These are phyloP conservation scores for Drosophila subsilvestris DNA, from an alignment of 2,888 invertebrate genomes.

Conservation along the genomic window DNA sequence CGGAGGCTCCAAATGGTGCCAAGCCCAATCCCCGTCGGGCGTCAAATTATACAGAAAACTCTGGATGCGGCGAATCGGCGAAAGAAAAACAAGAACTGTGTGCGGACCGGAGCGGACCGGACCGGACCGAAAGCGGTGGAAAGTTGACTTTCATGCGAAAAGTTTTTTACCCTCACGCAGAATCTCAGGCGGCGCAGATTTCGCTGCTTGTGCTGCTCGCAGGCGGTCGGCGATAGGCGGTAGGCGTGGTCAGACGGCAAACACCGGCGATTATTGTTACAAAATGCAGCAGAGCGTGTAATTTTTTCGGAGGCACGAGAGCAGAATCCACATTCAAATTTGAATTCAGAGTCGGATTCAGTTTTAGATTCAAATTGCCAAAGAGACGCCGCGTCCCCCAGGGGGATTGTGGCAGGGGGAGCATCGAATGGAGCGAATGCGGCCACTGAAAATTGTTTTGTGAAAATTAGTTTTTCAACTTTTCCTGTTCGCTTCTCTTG, in stretches of 20 bases:
- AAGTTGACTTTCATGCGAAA: slow-evolving; percentile 76
- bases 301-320: slow-evolving; percentile 62
- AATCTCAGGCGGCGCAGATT: slow-evolving; percentile 1
- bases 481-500: slow-evolving; percentile 52
- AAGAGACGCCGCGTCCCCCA: slow-evolving; percentile 41
- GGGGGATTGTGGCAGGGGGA: background rate
- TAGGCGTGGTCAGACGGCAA: slow-evolving; percentile 60
- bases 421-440: slow-evolving; percentile 4
- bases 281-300: slow-evolving; percentile 75
- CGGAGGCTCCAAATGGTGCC: slow-evolving; percentile 43
- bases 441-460: slow-evolving; percentile 75
- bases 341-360: slow-evolving; percentile 36
- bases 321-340: slow-evolving; percentile 63
- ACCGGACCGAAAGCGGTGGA: slow-evolving; percentile 23
- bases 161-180: slow-evolving; percentile 57
- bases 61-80: slow-evolving; percentile 51
- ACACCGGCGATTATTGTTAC: slow-evolving; percentile 79
- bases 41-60: slow-evolving; percentile 68
- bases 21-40: slow-evolving; percentile 66
- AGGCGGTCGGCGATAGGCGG: background rate
- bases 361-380: slow-evolving; percentile 75
- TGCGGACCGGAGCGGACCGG: slow-evolving; percentile 1
- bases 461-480: slow-evolving; percentile 78
- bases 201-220: background rate
- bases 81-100: slow-evolving; percentile 51